A percentile compares a stretch with the other conserved stretches of the same genome.
Conservation (phyloP, 1,140 invertebrate species). For the Heliconius himera region DNA sequence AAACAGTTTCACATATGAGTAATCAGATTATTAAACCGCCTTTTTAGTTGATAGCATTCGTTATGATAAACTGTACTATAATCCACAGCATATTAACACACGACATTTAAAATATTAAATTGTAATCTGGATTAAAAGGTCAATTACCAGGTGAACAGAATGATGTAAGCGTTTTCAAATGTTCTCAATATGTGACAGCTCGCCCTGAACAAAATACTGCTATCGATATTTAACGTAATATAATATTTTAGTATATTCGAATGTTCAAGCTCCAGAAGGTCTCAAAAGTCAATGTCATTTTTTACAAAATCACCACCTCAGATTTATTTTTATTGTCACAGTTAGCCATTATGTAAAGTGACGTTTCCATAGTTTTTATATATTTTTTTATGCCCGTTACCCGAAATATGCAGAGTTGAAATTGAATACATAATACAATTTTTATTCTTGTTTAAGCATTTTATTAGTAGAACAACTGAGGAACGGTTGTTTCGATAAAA, state of each 20-base stretch:
- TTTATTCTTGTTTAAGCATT: neutral
- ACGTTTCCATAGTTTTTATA: slow-evolving; percentile 24
- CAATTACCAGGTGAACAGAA: slow-evolving; percentile 1
- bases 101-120: slow-evolving; percentile 4
- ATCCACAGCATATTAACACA: neutral
- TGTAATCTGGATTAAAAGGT: slow-evolving; percentile 17
- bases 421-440: neutral
- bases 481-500: neutral
- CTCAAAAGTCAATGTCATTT: slow-evolving; percentile 34
- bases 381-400: slow-evolving; percentile 10
- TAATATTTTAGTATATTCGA: slow-evolving; percentile 34
- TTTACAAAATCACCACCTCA: slow-evolving; percentile 26
- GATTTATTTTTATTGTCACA: slow-evolving; percentile 19
- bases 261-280: slow-evolving; percentile 28
- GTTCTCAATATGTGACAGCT: slow-evolving; percentile 14
- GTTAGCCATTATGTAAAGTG: slow-evolving; percentile 7
- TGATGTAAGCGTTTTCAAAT: slow-evolving; percentile 6
- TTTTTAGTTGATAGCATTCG: slow-evolving; percentile 2
- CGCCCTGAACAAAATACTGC: slow-evolving; percentile 31
- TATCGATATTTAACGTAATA: slow-evolving; percentile 33
- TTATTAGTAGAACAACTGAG: neutral
- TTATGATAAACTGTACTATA: neutral
- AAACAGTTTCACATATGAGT: neutral
- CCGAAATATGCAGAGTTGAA: neutral
- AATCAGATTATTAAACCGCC: neutral